Evolutionary conservation across 1,140 invertebrate species (phyloP).

Genomic region (Trissolcus basalis): DNA sequence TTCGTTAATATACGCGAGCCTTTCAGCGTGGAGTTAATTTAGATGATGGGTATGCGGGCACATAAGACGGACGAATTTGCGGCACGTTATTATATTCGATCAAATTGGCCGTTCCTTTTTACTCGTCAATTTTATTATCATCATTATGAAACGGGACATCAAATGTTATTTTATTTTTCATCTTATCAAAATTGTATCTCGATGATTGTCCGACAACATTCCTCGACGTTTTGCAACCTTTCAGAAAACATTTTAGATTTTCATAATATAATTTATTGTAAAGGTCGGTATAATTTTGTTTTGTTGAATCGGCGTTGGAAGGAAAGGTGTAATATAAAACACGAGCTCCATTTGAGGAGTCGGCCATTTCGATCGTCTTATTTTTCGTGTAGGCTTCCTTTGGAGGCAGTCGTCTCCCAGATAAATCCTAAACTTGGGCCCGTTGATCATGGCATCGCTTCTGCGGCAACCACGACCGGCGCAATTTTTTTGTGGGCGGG

Average conservation of each 20-base stretch:
- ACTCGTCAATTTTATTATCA: background rate
- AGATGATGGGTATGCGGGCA: slow-evolving; percentile 1
- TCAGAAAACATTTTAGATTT: too few relatives aligned
- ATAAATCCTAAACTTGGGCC: slow-evolving; percentile 57
- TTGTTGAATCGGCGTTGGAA: too few relatives aligned
- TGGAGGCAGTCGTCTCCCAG: slow-evolving; percentile 4
- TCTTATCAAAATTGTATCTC: background rate
- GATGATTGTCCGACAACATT: too few relatives aligned
- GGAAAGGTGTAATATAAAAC: too few relatives aligned
- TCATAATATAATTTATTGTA: too few relatives aligned
- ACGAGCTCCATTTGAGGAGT: background rate
- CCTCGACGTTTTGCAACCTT: too few relatives aligned
- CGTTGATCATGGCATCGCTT: slow-evolving; percentile 29
- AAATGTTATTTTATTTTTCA: background rate
- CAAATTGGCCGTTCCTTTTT: background rate
- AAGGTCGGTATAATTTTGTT: too few relatives aligned
- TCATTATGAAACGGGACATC: background rate
- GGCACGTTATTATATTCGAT: background rate
- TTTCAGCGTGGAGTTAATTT: slow-evolving; percentile 6
- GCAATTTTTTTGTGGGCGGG: slow-evolving; percentile 74
- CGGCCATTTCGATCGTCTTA: slow-evolving; percentile 14
- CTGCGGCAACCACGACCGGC: slow-evolving; percentile 44
- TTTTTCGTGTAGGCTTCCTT: slow-evolving; percentile 3
- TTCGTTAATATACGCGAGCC: too few relatives aligned
- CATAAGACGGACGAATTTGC: background rate